A percentile compares a stretch with the other conserved stretches of the same genome.
phyloP scores from a whole-genome alignment of 2,797 vertebrate genomes.

The Sibirionetta formosa region DNA sequence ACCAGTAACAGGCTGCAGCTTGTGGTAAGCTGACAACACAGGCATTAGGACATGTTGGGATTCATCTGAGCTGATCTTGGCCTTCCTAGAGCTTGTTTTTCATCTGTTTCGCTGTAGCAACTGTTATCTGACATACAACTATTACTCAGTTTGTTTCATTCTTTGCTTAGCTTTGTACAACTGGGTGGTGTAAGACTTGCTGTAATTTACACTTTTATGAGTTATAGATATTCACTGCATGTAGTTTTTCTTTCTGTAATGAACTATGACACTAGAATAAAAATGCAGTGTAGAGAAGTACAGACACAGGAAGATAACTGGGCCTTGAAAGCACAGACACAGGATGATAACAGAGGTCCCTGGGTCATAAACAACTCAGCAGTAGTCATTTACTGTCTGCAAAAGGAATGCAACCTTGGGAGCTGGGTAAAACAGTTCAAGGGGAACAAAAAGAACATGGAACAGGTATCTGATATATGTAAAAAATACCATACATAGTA shows the following conservation, averaged over 20 bases:
- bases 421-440: not conserved
- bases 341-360: not conserved
- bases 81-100: not conserved
- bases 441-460: not conserved
- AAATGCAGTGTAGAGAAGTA: not conserved
- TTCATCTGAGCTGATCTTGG: not conserved
- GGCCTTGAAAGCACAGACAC: not conserved
- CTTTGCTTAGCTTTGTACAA: not conserved
- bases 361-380: not conserved
- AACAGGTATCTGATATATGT: not conserved
- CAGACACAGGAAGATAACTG: not conserved
- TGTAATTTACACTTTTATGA: not conserved
- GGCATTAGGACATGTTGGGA: not conserved
- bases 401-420: not conserved
- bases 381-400: not conserved
- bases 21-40: not conserved
- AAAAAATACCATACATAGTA: not conserved
- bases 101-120: not conserved
- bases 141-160: not conserved
- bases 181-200: not conserved
- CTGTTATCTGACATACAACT: not conserved
- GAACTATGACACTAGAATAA: not conserved
- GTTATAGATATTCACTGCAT: not conserved
- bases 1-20: accelerated
- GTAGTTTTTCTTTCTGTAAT: not conserved